A percentile compares a stretch with the other conserved stretches of the same genome.
Evolutionary conservation across 2,888 invertebrate species (phyloP).

Genomic region (Podabrus alpinus): DNA sequence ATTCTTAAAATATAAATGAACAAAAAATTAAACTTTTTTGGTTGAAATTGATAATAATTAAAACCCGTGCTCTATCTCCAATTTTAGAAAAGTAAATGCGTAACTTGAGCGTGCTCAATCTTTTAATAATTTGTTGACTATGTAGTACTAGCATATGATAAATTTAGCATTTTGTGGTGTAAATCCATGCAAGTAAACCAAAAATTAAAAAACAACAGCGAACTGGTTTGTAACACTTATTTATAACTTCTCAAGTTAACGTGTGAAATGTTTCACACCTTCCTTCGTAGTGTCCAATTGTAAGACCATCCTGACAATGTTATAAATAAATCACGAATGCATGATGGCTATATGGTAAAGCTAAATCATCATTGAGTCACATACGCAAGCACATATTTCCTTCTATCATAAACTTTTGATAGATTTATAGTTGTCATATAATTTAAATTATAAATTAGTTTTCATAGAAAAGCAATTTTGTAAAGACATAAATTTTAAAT

Average conservation of each 20-base stretch:
- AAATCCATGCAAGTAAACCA: neutral
- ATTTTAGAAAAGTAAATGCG: neutral
- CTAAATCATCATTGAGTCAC: neutral
- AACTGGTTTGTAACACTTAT: too few species aligned
- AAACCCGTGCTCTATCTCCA: neutral
- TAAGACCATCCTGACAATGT: neutral
- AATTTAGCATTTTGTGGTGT: neutral
- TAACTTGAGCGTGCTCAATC: neutral
- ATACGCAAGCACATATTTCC: neutral
- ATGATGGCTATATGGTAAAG: too few species aligned
- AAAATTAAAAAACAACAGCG: too few species aligned
- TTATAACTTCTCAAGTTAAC: neutral
- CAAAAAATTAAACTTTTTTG: too few species aligned
- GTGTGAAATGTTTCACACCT: neutral
- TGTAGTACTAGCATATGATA: neutral
- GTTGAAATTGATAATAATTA: neutral
- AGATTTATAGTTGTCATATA: constrained; percentile 12
- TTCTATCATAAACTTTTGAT: constrained; percentile 6
- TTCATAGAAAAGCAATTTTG: constrained; percentile 17
- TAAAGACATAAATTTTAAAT: constrained; percentile 21
- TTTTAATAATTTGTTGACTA: neutral
- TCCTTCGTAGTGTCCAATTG: neutral
- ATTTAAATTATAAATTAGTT: constrained; percentile 12
- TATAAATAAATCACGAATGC: too few species aligned
- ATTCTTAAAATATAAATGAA: neutral